phyloP scores from a whole-genome alignment of 2,888 invertebrate species.

The Glaucopsyche alexis region DNA sequence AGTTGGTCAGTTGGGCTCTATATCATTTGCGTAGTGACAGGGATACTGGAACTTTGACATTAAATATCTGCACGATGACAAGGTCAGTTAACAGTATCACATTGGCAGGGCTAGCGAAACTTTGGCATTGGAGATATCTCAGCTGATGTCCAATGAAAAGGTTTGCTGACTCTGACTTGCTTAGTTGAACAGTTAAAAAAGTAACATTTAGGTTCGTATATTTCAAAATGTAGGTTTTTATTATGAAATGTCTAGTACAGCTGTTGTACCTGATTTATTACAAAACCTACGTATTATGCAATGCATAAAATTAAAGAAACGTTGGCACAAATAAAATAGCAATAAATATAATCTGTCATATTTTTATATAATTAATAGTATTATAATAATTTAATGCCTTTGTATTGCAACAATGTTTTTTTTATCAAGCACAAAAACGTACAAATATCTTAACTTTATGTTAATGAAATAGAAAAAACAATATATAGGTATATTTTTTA shows the following conservation, averaged over 20 bases:
- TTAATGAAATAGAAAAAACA: no score
- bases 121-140: neutral
- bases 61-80: neutral
- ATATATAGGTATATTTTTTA: neutral
- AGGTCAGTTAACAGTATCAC: neutral
- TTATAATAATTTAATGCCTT: neutral
- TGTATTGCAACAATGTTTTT: neutral
- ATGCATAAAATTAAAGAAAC: neutral
- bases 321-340: neutral
- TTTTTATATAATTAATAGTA: neutral
- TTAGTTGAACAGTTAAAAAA: neutral
- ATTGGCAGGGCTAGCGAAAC: neutral
- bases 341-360: constrained; percentile 5
- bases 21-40: neutral
- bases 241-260: neutral
- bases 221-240: neutral
- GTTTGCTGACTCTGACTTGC: neutral
- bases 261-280: constrained; percentile 11
- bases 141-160: neutral
- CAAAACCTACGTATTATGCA: neutral
- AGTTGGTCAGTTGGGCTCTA: neutral
- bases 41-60: neutral
- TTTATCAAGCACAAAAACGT: constrained; percentile 10
- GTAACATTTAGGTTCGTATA: constrained; percentile 16
- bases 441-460: neutral